phyloP scores from a whole-genome alignment of 2,797 vertebrate genomes.

The Neosalanx taihuensis region DNA sequence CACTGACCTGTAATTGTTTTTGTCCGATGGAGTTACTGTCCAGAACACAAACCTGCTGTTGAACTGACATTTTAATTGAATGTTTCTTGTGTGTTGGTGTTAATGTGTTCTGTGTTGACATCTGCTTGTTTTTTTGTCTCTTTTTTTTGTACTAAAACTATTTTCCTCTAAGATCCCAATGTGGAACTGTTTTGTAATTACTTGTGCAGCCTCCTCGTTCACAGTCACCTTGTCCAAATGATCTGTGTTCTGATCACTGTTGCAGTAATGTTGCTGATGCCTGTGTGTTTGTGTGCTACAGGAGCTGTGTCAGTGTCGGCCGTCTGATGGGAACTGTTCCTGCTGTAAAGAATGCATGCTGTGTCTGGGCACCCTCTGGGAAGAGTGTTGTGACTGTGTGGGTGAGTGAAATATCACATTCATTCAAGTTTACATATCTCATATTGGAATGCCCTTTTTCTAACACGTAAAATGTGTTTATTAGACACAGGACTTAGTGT shows the following conservation, averaged over 20 bases:
- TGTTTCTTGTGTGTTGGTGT: slow-evolving; percentile 25
- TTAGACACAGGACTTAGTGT: background rate
- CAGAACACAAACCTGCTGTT: slow-evolving; percentile 19
- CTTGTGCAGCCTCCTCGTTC: background rate
- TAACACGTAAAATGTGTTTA: background rate
- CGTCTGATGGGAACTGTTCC: slow-evolving; percentile 92
- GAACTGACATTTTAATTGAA: slow-evolving; percentile 36
- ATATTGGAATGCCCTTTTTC: too few species aligned
- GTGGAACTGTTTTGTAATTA: background rate
- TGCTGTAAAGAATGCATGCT: slow-evolving; percentile 99
- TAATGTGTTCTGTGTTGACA: background rate
- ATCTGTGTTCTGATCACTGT: background rate
- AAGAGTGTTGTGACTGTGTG: slow-evolving; percentile 98
- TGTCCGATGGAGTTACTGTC: slow-evolving; percentile 36
- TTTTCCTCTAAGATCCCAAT: background rate
- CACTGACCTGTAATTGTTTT: slow-evolving; percentile 17
- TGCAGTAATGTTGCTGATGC: slow-evolving; percentile 13
- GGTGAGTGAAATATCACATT: slow-evolving; percentile 77
- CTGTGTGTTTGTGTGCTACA: slow-evolving; percentile 51
- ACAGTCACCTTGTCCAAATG: background rate
- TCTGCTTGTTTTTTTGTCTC: background rate
- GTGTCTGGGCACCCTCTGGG: slow-evolving; percentile 94
- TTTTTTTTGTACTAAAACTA: background rate
- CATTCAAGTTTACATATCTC: background rate
- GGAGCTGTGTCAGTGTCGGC: slow-evolving; percentile 97